These are phyloP conservation scores for Lamellibrachia columna DNA, from an alignment of 2,888 invertebrate genomes.

Conservation along the genomic window DNA sequence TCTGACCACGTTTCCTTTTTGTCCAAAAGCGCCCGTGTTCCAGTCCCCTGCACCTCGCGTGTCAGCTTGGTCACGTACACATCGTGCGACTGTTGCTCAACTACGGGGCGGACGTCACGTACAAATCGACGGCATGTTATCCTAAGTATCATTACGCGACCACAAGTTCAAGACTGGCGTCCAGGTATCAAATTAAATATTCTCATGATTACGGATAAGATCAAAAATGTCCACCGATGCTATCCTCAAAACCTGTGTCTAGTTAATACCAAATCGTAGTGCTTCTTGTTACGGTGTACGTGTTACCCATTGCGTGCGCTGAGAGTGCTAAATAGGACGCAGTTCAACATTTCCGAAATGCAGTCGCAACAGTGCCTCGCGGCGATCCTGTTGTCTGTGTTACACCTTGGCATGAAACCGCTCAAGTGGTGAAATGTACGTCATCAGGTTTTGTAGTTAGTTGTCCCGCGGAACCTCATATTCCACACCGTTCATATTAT, in stretches of 20 bases:
- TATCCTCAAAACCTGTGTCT: background rate
- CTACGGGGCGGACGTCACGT: conserved; percentile 20
- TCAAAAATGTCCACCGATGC: background rate
- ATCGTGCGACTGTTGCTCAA: conserved; percentile 7
- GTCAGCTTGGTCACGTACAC: background rate
- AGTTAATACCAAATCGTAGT: too few species aligned
- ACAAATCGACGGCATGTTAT: background rate
- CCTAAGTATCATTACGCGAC: background rate
- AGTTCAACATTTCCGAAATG: too few species aligned
- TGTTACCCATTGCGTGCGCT: too few species aligned
- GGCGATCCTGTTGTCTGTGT: too few species aligned
- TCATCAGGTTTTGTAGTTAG: too few species aligned
- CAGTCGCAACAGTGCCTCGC: too few species aligned
- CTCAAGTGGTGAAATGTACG: too few species aligned
- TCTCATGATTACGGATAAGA: background rate
- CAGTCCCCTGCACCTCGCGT: conserved; percentile 24
- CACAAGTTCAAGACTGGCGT: background rate
- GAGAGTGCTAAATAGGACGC: too few species aligned
- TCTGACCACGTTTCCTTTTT: background rate
- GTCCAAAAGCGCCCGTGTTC: conserved; percentile 13
- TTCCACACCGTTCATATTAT: too few species aligned
- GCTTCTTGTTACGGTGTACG: too few species aligned
- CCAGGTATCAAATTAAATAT: background rate
- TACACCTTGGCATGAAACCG: too few species aligned
- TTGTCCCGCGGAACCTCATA: too few species aligned